A percentile compares a stretch with the other conserved stretches of the same genome.
phyloP scores from a whole-genome alignment of 2,888 invertebrate genomes.

The Eugnorisma glareosa region DNA sequence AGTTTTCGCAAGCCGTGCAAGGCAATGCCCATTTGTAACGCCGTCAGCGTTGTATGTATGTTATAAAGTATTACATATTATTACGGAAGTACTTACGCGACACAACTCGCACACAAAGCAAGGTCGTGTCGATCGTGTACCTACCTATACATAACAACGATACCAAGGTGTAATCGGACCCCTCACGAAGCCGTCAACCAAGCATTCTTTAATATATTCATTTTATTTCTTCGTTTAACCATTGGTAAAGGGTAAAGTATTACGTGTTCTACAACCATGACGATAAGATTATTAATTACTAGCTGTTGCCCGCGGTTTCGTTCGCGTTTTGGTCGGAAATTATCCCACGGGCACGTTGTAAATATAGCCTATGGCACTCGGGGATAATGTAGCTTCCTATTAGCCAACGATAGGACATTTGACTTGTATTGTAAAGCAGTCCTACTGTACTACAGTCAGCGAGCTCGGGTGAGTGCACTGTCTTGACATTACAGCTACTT shows the following conservation, averaged over 20 bases:
- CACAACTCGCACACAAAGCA: slow-evolving; percentile 43
- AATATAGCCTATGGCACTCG: too few relatives aligned
- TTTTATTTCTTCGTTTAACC: too few relatives aligned
- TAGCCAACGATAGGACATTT: neutral
- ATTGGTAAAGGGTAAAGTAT: too few relatives aligned
- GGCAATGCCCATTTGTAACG: neutral
- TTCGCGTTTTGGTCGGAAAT: too few relatives aligned
- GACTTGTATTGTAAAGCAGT: neutral
- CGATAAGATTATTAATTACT: too few relatives aligned
- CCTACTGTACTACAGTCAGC: neutral
- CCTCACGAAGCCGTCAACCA: neutral
- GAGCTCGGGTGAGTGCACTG: slow-evolving; percentile 53
- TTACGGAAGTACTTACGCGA: slow-evolving; percentile 40
- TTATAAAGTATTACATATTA: slow-evolving; percentile 23
- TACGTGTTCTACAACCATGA: too few relatives aligned
- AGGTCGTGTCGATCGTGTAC: slow-evolving; percentile 34
- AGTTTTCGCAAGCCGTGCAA: neutral
- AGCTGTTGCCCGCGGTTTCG: too few relatives aligned
- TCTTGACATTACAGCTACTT: slow-evolving; percentile 53
- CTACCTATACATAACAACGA: neutral
- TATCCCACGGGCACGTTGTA: too few relatives aligned
- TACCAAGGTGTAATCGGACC: neutral
- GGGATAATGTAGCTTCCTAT: too few relatives aligned
- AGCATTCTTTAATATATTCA: too few relatives aligned
- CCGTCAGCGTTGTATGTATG: neutral